Conservation (phyloP, 2,113 vertebrate species). For the Rousettus leschenaultii region DNA sequence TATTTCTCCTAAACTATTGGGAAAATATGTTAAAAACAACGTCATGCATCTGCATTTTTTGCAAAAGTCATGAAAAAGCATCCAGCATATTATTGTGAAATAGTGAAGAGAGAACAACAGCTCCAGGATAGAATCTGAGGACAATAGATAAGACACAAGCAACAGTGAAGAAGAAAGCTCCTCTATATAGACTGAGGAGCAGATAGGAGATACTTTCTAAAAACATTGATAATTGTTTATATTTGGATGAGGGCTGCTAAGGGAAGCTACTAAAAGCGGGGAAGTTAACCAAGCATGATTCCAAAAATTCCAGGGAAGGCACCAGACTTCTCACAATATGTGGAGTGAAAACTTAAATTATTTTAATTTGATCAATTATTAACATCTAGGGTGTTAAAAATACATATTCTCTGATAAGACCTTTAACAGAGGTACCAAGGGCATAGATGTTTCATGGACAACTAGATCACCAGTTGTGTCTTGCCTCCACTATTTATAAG, state of each 20-base stretch:
- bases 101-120: neutral
- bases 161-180: neutral
- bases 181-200: no score
- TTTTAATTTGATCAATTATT: neutral
- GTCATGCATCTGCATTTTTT: neutral
- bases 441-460: neutral
- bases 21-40: neutral
- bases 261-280: neutral
- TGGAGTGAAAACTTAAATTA: neutral
- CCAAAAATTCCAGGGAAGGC: neutral
- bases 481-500: neutral
- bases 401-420: neutral
- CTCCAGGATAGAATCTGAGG: accelerated
- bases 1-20: neutral
- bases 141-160: accelerated
- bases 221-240: neutral
- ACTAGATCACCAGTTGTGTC: neutral
- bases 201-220: neutral
- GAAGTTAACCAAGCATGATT: neutral
- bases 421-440: neutral
- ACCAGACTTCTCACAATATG: neutral
- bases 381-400: neutral
- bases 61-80: neutral
- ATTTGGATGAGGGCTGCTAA: accelerated
- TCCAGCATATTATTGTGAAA: neutral